Evolutionary conservation across 2,888 invertebrate genomes (phyloP).

Genomic region (Salticus scenicus): DNA sequence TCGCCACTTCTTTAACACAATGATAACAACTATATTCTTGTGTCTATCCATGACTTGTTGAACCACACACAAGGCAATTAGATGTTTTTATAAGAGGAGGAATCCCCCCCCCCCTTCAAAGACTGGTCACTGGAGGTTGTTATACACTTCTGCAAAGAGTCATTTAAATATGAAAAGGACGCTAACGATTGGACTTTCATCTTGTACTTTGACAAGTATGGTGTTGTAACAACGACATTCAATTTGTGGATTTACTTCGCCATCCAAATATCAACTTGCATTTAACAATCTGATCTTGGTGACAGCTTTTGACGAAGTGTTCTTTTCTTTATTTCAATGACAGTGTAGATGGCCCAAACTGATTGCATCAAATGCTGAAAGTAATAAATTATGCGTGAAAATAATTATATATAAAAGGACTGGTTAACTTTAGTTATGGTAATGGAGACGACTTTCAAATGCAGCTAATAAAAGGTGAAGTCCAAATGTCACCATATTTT

Average conservation of each 20-base stretch:
- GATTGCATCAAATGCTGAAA: neutral
- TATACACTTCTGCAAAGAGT: too few relatives aligned
- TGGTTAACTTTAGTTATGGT: neutral
- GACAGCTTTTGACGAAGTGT: neutral
- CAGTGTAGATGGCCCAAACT: neutral
- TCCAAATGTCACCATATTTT: too few relatives aligned
- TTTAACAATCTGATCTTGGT: neutral
- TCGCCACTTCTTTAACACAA: too few relatives aligned
- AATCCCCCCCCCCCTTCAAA: too few relatives aligned
- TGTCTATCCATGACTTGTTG: too few relatives aligned
- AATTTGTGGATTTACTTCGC: neutral
- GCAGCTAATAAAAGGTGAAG: too few relatives aligned
- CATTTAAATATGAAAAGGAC: neutral
- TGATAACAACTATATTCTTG: too few relatives aligned
- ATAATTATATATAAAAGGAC: neutral
- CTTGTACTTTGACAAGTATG: neutral
- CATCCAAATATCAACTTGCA: neutral
- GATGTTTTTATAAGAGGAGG: too few relatives aligned
- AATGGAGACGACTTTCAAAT: neutral
- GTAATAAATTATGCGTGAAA: conserved; percentile 2
- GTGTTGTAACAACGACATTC: neutral
- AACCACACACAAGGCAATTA: too few relatives aligned
- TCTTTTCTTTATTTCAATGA: neutral
- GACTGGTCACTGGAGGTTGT: too few relatives aligned
- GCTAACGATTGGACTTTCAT: neutral